Percentiles rank a stretch among this genome's conserved stretches.
Conservation (phyloP, 2,113 vertebrate species). For the Mesitornis unicolor region DNA sequence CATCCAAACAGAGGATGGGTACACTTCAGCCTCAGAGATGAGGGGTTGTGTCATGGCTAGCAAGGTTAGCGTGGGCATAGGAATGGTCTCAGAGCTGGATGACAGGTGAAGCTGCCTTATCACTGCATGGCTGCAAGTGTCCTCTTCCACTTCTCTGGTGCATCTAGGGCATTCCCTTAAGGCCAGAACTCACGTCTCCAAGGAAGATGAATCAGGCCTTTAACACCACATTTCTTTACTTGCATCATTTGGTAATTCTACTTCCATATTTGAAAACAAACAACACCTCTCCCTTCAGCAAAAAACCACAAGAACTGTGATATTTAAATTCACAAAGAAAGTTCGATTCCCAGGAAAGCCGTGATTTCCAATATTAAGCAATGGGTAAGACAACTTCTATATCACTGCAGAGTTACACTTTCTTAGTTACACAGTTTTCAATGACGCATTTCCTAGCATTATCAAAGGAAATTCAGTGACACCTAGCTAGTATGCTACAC, state of each 20-base stretch:
- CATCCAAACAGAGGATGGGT: not conserved
- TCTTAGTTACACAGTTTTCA: constrained; percentile 35
- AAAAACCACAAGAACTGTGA: not conserved
- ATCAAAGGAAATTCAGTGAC: not conserved
- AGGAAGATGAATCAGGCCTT: not conserved
- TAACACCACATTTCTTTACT: not conserved
- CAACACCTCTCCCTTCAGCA: not conserved
- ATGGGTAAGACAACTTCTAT: not conserved
- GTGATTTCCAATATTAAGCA: not conserved
- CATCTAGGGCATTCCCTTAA: not conserved
- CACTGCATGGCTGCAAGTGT: not conserved
- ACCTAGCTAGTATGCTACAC: not conserved
- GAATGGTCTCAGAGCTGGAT: not conserved
- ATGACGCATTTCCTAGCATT: not conserved
- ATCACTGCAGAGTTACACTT: not conserved
- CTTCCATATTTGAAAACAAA: not conserved
- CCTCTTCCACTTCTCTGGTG: not conserved
- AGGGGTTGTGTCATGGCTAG: fast-evolving
- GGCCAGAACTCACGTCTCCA: not conserved
- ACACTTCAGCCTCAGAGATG: not conserved
- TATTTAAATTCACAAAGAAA: not conserved
- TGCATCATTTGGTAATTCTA: not conserved
- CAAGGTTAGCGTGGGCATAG: fast-evolving
- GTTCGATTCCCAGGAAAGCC: not conserved
- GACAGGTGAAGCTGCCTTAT: not conserved